Base-by-base conservation (phyloP, 2,888 invertebrate genomes). In the Altica lythri region DNA sequence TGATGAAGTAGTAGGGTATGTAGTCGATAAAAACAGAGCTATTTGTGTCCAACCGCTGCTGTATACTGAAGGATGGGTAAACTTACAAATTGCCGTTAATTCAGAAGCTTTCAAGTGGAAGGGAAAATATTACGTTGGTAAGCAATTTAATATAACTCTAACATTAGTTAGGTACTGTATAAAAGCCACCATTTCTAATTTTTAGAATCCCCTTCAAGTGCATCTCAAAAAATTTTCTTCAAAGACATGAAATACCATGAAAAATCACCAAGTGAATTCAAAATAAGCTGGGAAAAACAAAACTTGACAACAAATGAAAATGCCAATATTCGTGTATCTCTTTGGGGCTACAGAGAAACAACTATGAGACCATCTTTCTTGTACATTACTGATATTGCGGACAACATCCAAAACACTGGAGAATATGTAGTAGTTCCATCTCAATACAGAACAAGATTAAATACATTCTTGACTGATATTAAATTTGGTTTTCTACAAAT, bases 291-390 rank as follows among this genome's bases (percentile, higher is more conserved):
- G 95, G 86, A 89, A 68, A 84, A 85, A 19, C 86, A 85, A 69
- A 94, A 95, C 78, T 86, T 95, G 72, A 93, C 94, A 0, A 83
- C 84, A 27, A 91, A 90, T 71, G 78, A 83, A 25, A 88, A 87
- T 68, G 88, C 90, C 0, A 83, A 84, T 38, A 83, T 95, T 1
- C 85, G 86, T 62, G 89, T 95, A 64, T 90, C 90, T 0, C 75
- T 95, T 8, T 95, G 90, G 90, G 95, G 95, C 0, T 95, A 95
- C 77, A 83, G 89, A 44, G 95, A 95, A 75, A 83, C 86, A 0
- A 90, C 89, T 0, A 91, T 90, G 52, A 77, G 80, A 40, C 95
- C 95, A 0, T 87, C 92, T 68, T 78, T 95, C 37, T 82, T 91
- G 55, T 93, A 83, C 70, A 93, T 95, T 52, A 89, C 89, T 57